Conservation (phyloP, 2,797 vertebrate species). For the Thripadectes ignobilis region DNA sequence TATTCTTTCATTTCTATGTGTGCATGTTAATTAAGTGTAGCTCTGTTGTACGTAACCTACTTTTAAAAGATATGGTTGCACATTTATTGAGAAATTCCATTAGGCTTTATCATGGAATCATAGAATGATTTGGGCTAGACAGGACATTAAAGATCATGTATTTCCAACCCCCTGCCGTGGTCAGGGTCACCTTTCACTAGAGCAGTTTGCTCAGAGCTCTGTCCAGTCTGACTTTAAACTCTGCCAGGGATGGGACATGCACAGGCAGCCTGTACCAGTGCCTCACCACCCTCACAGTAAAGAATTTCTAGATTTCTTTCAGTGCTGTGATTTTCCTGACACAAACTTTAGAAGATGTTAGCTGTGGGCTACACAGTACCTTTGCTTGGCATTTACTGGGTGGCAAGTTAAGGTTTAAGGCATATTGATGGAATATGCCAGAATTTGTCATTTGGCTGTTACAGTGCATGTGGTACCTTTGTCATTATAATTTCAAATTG, state of each 20-base stretch:
- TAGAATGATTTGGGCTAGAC: not conserved
- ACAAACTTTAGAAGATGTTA: not conserved
- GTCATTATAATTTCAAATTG: not conserved
- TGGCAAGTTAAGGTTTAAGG: not conserved
- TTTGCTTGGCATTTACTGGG: not conserved
- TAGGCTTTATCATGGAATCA: not conserved
- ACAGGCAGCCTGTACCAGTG: not conserved
- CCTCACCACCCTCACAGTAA: not conserved
- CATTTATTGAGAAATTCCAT: not conserved
- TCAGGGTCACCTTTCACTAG: not conserved
- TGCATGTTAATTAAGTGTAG: not conserved
- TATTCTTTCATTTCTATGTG: not conserved
- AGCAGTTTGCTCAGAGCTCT: not conserved
- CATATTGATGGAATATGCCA: not conserved
- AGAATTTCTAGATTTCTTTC: not conserved
- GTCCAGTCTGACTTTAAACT: not conserved
- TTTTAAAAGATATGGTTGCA: not conserved
- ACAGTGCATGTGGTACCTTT: not conserved
- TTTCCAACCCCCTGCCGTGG: not conserved
- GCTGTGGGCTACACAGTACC: not conserved
- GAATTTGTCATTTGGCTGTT: not conserved
- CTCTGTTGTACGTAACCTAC: not conserved
- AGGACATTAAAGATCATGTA: not conserved
- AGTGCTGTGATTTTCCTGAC: not conserved
- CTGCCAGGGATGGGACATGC: not conserved